Conservation (phyloP, 2,888 invertebrate genomes). For the Diloba caeruleocephala region DNA sequence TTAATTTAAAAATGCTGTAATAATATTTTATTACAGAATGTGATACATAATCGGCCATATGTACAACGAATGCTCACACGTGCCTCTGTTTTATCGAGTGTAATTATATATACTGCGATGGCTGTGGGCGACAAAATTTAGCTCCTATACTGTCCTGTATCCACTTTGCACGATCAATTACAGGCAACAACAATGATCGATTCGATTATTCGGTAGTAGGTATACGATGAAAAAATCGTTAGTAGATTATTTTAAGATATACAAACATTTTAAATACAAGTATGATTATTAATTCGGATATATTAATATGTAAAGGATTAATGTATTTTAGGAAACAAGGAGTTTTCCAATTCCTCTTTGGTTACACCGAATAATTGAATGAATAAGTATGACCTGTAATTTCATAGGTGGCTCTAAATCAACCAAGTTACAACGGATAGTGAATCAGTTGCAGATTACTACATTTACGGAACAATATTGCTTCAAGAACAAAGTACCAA, state of each 20-base stretch:
- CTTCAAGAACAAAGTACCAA: too few species aligned
- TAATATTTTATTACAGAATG: too few species aligned
- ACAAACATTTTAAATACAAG: too few species aligned
- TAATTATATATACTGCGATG: constrained; percentile 39
- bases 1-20: too few species aligned
- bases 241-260: constrained; percentile 11
- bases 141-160: constrained; percentile 39
- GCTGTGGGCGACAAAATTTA: constrained; percentile 62
- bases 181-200: constrained; percentile 51
- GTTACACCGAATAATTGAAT: too few species aligned
- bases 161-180: constrained; percentile 58
- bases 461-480: too few species aligned
- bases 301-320: neutral
- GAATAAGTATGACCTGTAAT: too few species aligned
- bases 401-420: too few species aligned
- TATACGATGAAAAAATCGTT: constrained; percentile 6
- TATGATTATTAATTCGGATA: neutral
- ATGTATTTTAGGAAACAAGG: neutral
- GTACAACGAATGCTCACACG: constrained; percentile 8
- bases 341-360: too few species aligned
- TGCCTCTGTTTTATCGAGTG: constrained; percentile 12
- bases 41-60: neutral
- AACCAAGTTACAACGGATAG: too few species aligned
- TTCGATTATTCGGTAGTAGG: constrained; percentile 20
- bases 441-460: too few species aligned